These are phyloP conservation scores for Verasper variegatus DNA, from an alignment of 2,113 vertebrate genomes.

Conservation along the genomic window DNA sequence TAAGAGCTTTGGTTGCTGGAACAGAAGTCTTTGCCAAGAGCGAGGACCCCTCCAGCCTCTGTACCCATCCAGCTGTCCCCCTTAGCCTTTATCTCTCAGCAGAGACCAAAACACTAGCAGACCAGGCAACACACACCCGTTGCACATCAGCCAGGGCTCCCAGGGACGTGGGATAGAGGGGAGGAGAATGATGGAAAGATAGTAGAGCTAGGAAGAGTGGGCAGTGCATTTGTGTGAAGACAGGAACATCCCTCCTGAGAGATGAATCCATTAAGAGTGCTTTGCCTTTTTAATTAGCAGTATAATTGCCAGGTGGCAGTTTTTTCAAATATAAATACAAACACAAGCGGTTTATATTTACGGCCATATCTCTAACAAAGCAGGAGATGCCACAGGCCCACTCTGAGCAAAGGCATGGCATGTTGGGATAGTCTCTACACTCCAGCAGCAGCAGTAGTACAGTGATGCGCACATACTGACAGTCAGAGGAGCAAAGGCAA, in stretches of 20 bases:
- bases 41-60: slow-evolving; percentile 68
- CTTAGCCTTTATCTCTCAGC: slow-evolving; percentile 51
- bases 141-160: slow-evolving; percentile 41
- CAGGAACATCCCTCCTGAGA: slow-evolving; percentile 67
- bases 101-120: slow-evolving; percentile 54
- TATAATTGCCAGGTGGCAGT: slow-evolving; percentile 79
- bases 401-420: slow-evolving; percentile 28
- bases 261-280: slow-evolving; percentile 76
- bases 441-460: slow-evolving; percentile 60
- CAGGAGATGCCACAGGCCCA: slow-evolving; percentile 65
- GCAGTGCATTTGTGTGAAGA: slow-evolving; percentile 37
- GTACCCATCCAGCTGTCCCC: slow-evolving; percentile 72
- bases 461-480: slow-evolving; percentile 65
- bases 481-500: slow-evolving; percentile 58
- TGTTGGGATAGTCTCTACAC: slow-evolving; percentile 42
- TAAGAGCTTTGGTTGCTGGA: slow-evolving; percentile 66
- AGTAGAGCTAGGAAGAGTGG: slow-evolving; percentile 3
- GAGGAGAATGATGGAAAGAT: slow-evolving; percentile 36
- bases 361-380: slow-evolving; percentile 54
- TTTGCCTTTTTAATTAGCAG: slow-evolving; percentile 82
- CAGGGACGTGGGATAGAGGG: slow-evolving; percentile 28
- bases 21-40: slow-evolving; percentile 58
- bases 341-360: slow-evolving; percentile 70
- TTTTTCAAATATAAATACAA: slow-evolving; percentile 66
- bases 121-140: slow-evolving; percentile 45